Base-by-base conservation (phyloP, 1,140 invertebrate genomes). In the Saccostrea glomerata region DNA sequence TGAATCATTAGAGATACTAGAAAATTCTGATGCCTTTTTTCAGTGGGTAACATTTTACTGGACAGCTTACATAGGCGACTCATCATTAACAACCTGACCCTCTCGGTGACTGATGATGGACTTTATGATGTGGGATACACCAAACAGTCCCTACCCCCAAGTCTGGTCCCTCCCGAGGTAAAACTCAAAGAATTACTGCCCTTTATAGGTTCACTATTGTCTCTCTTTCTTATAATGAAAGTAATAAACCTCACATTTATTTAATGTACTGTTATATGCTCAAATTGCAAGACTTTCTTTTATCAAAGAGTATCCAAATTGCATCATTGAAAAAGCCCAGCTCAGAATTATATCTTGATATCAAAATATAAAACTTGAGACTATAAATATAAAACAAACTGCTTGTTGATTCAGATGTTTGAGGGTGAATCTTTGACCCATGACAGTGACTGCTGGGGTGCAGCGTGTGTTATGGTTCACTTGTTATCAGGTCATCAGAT, bases 91-190 rank as follows among this genome's bases (percentile, higher is more conserved):
- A 83, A 83, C 40, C 82, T 83, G 82, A 55, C 82, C 17, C 54
- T 83, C 47, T 83, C 82, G 1, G 82, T 83, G 82, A 83, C 82
- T 11, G 40, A 83, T 55, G 82, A 83, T n/a, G 82, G 40, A 20
- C 11, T 20, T 9, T 55, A 55, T 83, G 82, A 83, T 54, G 82
- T 13, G 7, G 82, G 82, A 17, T 83, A 55, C 82, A 83, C 82
- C 54, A 83, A 83, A 56, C 82, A 83, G 82, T 83, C 82, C 11
- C 82, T 83, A 6, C 82, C 82, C 6, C 36, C 82, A 54, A 55
- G 30, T 56, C 40, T 83, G 40, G 82, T 83, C n/a, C 82, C 82
- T 23, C 82, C 82, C 55, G 82, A 83, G 40, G 82, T 83, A 73
- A 30, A 4, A 36, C 3, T 36, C 7, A n/a, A n/a, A n/a, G n/a